Conservation (phyloP, 2,797 vertebrate species). For the Lepilemur septentrionalis region DNA sequence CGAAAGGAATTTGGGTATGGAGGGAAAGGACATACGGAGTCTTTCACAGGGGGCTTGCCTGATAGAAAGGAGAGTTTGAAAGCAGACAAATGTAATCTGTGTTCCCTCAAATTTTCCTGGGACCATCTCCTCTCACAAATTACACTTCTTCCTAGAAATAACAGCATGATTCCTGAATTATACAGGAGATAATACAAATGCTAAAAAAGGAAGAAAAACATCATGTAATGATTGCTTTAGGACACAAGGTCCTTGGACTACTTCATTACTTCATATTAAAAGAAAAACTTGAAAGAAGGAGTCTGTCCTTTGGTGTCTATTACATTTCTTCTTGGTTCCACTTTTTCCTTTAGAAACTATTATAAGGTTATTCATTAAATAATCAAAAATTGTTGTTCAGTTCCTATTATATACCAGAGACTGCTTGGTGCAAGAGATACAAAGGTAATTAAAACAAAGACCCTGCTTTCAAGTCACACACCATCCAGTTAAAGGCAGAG, state of each 20-base stretch:
- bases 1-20: background rate
- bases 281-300: background rate
- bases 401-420: background rate
- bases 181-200: background rate
- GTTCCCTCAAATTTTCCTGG: background rate
- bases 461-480: background rate
- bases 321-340: conserved; percentile 1
- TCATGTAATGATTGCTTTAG: background rate
- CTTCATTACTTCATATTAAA: background rate
- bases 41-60: background rate
- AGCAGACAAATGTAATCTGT: background rate
- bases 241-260: background rate
- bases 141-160: background rate
- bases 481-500: background rate
- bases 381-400: background rate
- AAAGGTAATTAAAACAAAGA: background rate
- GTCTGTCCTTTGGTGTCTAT: background rate
- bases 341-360: background rate
- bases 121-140: background rate
- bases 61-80: background rate
- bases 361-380: background rate
- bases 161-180: background rate
- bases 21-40: background rate
- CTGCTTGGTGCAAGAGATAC: background rate
- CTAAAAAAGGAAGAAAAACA: background rate